Conservation (phyloP, 2,113 vertebrate genomes). For the Neolamprologus cancellatus region DNA sequence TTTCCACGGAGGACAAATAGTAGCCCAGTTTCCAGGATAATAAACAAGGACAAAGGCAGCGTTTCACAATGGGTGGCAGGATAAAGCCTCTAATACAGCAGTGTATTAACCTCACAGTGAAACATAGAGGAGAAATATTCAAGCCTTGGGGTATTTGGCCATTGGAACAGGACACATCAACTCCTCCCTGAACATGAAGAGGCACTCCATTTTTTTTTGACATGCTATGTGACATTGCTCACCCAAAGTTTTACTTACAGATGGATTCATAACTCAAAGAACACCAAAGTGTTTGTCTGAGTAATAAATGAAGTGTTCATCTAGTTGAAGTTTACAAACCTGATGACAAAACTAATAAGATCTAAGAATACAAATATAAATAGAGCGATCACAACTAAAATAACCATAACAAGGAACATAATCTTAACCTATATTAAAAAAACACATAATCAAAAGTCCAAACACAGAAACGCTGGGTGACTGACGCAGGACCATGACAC, state of each 20-base stretch:
- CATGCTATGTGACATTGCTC: not conserved
- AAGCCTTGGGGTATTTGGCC: not conserved
- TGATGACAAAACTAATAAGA: not conserved
- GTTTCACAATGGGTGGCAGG: not conserved
- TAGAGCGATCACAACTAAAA: not conserved
- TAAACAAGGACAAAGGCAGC: not conserved
- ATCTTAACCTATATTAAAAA: not conserved
- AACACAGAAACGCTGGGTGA: not conserved
- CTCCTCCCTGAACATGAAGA: not conserved
- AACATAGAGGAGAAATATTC: not conserved
- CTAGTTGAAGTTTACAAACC: not conserved
- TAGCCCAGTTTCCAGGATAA: not conserved
- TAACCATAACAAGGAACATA: not conserved
- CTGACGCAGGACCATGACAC: not conserved
- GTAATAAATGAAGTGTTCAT: not conserved
- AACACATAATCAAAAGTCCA: not conserved
- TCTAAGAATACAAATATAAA: not conserved
- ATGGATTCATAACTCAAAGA: not conserved
- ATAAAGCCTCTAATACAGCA: not conserved
- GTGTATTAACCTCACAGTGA: not conserved
- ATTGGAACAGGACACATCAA: not conserved
- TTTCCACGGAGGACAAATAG: not conserved
- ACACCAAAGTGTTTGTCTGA: not conserved
- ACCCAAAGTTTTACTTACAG: not conserved
- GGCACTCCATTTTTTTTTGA: not conserved